phyloP scores from a whole-genome alignment of 1,140 invertebrate genomes.

The Apocrypta bakeri region DNA sequence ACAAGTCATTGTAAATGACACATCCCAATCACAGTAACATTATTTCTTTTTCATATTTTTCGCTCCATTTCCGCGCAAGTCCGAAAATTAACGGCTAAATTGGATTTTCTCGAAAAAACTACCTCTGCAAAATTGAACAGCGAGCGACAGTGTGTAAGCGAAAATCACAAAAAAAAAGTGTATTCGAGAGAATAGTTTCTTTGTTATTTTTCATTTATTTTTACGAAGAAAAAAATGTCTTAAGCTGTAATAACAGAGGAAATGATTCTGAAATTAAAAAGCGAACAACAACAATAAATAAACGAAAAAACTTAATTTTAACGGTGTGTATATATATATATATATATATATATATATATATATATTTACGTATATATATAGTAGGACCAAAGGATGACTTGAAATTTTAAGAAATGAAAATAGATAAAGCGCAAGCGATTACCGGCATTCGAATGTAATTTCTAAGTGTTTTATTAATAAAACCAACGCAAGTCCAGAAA shows the following conservation, averaged over 20 bases:
- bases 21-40: not conserved
- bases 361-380: too few species aligned
- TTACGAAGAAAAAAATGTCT: not conserved
- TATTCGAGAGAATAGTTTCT: not conserved
- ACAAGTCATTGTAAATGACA: not conserved
- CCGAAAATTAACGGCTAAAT: too few species aligned
- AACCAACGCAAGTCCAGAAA: constrained; percentile 47
- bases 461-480: constrained; percentile 70
- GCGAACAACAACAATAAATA: constrained; percentile 2
- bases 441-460: constrained; percentile 65
- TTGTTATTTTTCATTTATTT: not conserved
- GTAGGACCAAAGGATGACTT: constrained; percentile 63
- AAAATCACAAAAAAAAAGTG: not conserved
- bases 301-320: constrained; percentile 61
- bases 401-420: constrained; percentile 53
- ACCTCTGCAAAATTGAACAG: too few species aligned
- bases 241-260: not conserved
- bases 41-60: too few species aligned
- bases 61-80: too few species aligned
- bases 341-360: too few species aligned
- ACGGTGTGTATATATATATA: too few species aligned
- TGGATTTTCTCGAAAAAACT: too few species aligned
- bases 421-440: constrained; percentile 58
- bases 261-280: constrained; percentile 13
- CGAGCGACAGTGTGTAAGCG: too few species aligned